Conservation (phyloP, 1,140 invertebrate species). For the Elysia chlorotica region DNA sequence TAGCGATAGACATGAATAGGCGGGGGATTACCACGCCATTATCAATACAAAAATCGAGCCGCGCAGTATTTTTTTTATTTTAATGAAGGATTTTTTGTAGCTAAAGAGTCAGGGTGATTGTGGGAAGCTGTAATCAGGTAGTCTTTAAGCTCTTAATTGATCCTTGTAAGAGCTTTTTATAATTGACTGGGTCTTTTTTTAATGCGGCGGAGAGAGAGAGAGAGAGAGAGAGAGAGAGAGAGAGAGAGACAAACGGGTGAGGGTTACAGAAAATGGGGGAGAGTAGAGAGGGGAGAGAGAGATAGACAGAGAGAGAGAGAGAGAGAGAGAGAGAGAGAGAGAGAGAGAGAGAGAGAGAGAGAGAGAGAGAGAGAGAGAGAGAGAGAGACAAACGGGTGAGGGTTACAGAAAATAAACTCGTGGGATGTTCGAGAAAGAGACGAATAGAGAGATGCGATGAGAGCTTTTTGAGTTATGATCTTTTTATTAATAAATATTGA, state of each 20-base stretch:
- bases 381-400: not conserved
- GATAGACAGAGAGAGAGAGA: not conserved
- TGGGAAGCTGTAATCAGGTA: too few species aligned
- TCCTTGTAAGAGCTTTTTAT: too few species aligned
- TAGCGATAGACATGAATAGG: too few species aligned
- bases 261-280: not conserved
- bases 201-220: not conserved
- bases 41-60: too few species aligned
- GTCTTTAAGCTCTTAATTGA: too few species aligned
- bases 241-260: slow-evolving; percentile 1
- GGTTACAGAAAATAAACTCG: not conserved
- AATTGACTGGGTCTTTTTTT: too few species aligned
- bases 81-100: too few species aligned
- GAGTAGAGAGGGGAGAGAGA: not conserved
- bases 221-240: slow-evolving; percentile 15
- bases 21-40: too few species aligned
- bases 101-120: too few species aligned
- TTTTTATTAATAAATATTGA: not conserved
- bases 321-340: not conserved
- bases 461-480: not conserved
- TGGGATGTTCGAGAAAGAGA: not conserved
- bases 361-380: not conserved
- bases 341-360: not conserved
- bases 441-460: not conserved
- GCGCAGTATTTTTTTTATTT: too few species aligned